phyloP scores from a whole-genome alignment of 92 coral and sea anemone genomes.

The Siderastrea radians region DNA sequence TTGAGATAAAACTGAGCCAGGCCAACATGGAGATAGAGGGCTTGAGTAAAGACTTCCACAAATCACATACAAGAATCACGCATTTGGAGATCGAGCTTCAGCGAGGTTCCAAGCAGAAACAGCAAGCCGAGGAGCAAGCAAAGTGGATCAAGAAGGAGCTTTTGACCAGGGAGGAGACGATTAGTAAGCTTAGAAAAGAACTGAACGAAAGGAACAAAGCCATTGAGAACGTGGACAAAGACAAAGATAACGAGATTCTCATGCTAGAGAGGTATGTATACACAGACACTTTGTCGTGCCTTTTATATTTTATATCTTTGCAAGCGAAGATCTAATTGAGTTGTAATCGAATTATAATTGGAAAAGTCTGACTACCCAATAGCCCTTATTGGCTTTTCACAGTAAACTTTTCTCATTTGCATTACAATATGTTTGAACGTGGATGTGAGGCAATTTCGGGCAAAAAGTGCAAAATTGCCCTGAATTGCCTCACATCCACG shows the following conservation, averaged over 20 bases:
- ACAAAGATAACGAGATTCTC: conserved; percentile 62
- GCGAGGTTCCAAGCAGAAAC: conserved; percentile 31
- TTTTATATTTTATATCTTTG: background rate
- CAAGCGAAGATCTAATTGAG: background rate
- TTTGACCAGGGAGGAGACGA: conserved; percentile 40
- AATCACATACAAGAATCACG: conserved; percentile 55
- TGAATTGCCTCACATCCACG: no score
- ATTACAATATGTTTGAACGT: no score
- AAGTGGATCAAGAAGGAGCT: conserved; percentile 46
- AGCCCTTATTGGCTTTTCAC: background rate
- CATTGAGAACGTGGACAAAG: conserved; percentile 38
- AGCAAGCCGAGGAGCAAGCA: conserved; percentile 48
- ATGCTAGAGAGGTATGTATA: conserved; percentile 36
- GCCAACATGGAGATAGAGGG: conserved; percentile 69
- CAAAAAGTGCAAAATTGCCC: no score
- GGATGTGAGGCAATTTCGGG: no score
- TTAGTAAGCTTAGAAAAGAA: conserved; percentile 38
- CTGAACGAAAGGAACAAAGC: conserved; percentile 26
- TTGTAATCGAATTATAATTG: no score
- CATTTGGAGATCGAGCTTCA: conserved; percentile 69
- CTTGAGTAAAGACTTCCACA: conserved; percentile 69
- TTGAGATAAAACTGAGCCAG: conserved; percentile 78
- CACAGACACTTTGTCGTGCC: background rate
- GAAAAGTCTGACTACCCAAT: background rate
- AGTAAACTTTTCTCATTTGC: no score